Conservation (phyloP, 92 coral and sea anemone genomes). For the Phymanthus crucifer region DNA sequence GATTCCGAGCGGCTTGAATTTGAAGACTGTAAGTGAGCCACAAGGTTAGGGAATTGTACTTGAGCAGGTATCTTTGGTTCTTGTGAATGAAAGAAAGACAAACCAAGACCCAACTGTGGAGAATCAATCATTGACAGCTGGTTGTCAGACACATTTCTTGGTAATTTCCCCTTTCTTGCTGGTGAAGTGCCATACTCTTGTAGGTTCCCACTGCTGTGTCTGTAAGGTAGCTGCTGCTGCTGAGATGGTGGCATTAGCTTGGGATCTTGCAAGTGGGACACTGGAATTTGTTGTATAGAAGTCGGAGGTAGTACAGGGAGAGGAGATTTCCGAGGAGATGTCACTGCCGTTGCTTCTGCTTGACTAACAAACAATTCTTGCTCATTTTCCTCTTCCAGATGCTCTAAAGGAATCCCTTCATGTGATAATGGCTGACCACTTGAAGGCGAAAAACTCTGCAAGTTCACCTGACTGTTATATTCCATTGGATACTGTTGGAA, state of each 20-base stretch:
- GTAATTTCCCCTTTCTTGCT: conserved; percentile 64
- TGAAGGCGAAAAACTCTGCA: conserved; percentile 16
- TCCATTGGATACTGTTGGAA: conserved; percentile 30
- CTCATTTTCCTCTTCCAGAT: conserved; percentile 14
- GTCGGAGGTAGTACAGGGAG: conserved; percentile 17
- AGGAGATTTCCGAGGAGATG: conserved; percentile 44
- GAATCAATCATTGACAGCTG: conserved; percentile 81
- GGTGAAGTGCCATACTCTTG: conserved; percentile 30
- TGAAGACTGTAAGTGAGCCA: conserved; percentile 88
- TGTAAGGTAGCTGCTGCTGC: conserved; percentile 9
- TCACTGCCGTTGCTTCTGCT: background rate
- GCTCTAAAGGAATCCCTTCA: conserved; percentile 17
- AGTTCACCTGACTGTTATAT: conserved; percentile 23
- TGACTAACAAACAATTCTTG: conserved; percentile 28
- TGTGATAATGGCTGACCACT: conserved; percentile 21
- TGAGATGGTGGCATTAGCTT: background rate
- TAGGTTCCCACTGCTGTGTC: conserved; percentile 32
- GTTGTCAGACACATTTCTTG: conserved; percentile 92
- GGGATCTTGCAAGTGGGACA: conserved; percentile 1
- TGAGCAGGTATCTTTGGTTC: conserved; percentile 85
- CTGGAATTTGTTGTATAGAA: conserved; percentile 4
- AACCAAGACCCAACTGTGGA: conserved; percentile 61
- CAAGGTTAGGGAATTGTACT: conserved; percentile 94
- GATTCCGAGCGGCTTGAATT: conserved; percentile 59
- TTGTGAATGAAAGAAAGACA: conserved; percentile 55